Percentiles rank a stretch among this genome's conserved stretches.
These are phyloP conservation scores for Scaptomyza tumidula DNA, from an alignment of 2,888 invertebrate species.

Conservation along the genomic window DNA sequence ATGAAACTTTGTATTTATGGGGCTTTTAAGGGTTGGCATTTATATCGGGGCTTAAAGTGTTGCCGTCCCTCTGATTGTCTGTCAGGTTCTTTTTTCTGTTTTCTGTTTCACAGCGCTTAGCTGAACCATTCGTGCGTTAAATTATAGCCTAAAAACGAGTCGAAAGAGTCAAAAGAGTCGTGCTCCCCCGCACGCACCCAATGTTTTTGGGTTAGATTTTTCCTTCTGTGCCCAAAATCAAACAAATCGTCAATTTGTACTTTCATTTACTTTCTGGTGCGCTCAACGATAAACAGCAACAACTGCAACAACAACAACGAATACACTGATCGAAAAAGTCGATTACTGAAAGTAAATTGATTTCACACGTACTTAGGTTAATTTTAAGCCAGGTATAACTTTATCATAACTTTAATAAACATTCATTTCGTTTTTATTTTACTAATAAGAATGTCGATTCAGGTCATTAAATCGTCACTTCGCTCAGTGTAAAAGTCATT, in stretches of 20 bases:
- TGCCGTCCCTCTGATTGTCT: background rate
- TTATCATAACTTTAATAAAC: background rate
- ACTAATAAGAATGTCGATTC: too few species aligned
- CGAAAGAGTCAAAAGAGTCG: conserved; percentile 30
- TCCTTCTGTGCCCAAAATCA: conserved; percentile 66
- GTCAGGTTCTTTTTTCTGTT: conserved; percentile 10
- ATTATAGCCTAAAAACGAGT: conserved; percentile 63
- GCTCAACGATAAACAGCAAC: conserved; percentile 52
- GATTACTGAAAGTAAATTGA: background rate
- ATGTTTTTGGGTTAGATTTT: conserved; percentile 21
- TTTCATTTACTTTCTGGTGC: conserved; percentile 71
- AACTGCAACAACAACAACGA: conserved; percentile 9
- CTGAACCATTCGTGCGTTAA: conserved; percentile 74
- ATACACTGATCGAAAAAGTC: background rate
- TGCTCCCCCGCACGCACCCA: background rate
- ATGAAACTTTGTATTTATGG: conserved; percentile 48
- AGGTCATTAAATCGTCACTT: background rate
- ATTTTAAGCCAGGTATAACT: background rate
- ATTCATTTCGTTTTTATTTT: background rate
- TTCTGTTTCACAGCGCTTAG: conserved; percentile 61
- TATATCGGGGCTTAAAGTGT: conserved; percentile 51
- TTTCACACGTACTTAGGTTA: too few species aligned
- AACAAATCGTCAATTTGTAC: conserved; percentile 79
- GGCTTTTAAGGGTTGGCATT: conserved; percentile 64
- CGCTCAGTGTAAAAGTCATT: conserved; percentile 15